Evolutionary conservation across 2,113 vertebrate species (phyloP).

Genomic region (Tinamus guttatus): DNA sequence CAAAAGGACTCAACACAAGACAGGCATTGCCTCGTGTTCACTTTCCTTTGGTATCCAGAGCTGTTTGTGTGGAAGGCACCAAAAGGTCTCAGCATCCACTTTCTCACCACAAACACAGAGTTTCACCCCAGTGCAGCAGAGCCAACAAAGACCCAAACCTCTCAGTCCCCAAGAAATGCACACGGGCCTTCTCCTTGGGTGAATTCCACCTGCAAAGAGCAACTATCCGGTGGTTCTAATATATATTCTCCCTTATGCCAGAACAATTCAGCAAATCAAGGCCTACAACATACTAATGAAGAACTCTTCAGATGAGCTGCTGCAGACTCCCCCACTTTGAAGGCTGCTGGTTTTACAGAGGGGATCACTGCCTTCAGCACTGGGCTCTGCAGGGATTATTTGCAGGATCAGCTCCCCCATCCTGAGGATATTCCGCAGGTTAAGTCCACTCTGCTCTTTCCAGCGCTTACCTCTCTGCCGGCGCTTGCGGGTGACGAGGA

Average conservation of each 20-base stretch:
- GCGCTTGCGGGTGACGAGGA: conserved; percentile 83
- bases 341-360: neutral
- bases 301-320: neutral
- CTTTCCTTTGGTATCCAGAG: neutral
- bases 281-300: neutral
- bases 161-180: neutral
- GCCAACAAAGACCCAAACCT: neutral
- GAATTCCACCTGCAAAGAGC: neutral
- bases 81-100: neutral
- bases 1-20: neutral
- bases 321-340: neutral
- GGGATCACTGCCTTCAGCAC: neutral
- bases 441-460: fast-evolving
- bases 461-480: conserved; percentile 83
- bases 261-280: neutral
- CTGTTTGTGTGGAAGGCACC: neutral
- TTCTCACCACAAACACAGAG: neutral
- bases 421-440: fast-evolving
- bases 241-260: neutral
- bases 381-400: fast-evolving
- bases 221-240: neutral
- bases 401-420: neutral
- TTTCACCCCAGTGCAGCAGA: neutral
- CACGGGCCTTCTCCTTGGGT: neutral
- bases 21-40: neutral